Evolutionary conservation across 2,797 vertebrate genomes (phyloP).

Genomic region (Spheniscus humboldti): DNA sequence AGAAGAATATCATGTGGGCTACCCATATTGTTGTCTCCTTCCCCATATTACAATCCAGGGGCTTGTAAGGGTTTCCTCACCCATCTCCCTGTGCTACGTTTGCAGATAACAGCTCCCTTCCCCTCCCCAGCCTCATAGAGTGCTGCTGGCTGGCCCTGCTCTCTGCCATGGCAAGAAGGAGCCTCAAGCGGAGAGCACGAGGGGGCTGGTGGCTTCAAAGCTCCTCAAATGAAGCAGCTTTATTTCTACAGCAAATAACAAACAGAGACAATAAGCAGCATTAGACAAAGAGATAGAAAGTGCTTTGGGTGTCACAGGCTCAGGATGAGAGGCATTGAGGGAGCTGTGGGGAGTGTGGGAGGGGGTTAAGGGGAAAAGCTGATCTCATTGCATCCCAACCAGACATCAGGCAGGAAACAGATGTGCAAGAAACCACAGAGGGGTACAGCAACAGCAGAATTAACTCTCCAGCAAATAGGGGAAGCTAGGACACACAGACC

Average conservation of each 20-base stretch:
- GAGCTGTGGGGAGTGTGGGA: slow-evolving; percentile 59
- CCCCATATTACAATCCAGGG: neutral
- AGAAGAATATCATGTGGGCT: neutral
- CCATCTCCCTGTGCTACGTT: rapidly evolving
- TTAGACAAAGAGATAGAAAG: slow-evolving; percentile 4
- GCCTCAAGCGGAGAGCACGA: neutral
- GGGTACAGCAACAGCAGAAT: slow-evolving; percentile 49
- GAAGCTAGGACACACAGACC: neutral
- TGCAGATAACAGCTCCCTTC: neutral
- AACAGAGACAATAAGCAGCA: neutral
- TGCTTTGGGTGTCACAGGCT: slow-evolving; percentile 1
- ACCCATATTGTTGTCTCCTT: neutral
- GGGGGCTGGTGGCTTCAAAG: slow-evolving; percentile 11
- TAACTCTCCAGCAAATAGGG: neutral
- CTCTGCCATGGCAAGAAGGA: neutral
- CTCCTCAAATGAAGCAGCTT: neutral
- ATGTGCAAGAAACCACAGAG: slow-evolving; percentile 71
- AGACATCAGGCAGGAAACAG: slow-evolving; percentile 76
- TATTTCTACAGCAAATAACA: slow-evolving; percentile 27
- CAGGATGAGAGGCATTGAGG: slow-evolving; percentile 56
- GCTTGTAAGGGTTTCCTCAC: neutral
- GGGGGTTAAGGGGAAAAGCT: slow-evolving; percentile 69
- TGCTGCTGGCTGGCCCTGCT: neutral
- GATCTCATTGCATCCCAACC: slow-evolving; percentile 74
- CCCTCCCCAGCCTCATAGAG: neutral